Evolutionary conservation across 2,888 invertebrate genomes (phyloP).

Genomic region (Tenodera sinensis): DNA sequence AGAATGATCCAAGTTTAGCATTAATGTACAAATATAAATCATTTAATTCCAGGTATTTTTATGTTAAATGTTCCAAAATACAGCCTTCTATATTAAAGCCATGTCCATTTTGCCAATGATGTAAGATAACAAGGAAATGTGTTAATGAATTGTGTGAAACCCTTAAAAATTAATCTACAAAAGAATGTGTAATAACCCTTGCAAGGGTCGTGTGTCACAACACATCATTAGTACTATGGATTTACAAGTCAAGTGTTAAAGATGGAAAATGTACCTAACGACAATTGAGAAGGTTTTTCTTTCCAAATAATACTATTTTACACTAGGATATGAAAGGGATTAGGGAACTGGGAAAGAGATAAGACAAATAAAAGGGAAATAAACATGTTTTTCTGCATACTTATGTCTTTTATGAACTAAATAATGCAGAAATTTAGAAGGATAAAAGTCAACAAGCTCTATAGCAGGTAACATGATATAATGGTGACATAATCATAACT

Average conservation of each 20-base stretch:
- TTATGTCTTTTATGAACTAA: background rate
- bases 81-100: background rate
- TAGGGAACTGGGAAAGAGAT: background rate
- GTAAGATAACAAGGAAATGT: background rate
- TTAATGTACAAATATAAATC: slow-evolving; percentile 10
- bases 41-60: background rate
- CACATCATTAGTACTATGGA: background rate
- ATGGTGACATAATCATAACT: background rate
- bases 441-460: background rate
- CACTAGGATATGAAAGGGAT: background rate
- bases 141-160: background rate
- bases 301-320: background rate
- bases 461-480: background rate
- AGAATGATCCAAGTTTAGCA: slow-evolving; percentile 12
- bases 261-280: slow-evolving; percentile 7
- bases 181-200: background rate
- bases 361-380: background rate
- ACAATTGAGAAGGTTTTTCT: slow-evolving; percentile 1
- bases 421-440: background rate
- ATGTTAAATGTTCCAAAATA: background rate
- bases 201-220: background rate
- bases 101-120: background rate
- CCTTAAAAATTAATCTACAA: slow-evolving; percentile 5
- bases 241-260: background rate
- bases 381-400: background rate